These are phyloP conservation scores for Cecidostiba fungosa DNA, from an alignment of 2,888 invertebrate genomes.

Conservation along the genomic window DNA sequence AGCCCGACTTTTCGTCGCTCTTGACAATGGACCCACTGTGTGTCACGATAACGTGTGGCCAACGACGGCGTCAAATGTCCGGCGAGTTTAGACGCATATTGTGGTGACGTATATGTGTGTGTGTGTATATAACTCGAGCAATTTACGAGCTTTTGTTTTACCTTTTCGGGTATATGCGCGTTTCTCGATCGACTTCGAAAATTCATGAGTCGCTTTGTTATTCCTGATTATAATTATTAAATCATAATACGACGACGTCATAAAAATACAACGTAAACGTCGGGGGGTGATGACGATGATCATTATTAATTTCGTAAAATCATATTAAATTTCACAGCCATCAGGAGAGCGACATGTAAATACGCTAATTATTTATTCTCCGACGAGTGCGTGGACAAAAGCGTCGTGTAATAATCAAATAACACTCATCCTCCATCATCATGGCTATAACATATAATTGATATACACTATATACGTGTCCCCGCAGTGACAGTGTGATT, in stretches of 20 bases:
- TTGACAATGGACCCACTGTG: background rate
- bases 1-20: slow-evolving; percentile 4
- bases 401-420: background rate
- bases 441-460: background rate
- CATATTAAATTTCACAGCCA: background rate
- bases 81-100: background rate
- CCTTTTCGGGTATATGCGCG: background rate
- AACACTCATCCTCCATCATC: background rate
- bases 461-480: background rate
- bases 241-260: too few relatives aligned
- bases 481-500: background rate
- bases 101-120: background rate
- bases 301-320: background rate
- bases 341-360: background rate
- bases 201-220: too few relatives aligned
- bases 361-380: background rate
- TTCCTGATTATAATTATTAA: too few relatives aligned
- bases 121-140: background rate
- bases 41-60: background rate
- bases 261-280: too few relatives aligned
- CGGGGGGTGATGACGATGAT: too few relatives aligned
- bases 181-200: too few relatives aligned
- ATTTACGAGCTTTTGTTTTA: slow-evolving; percentile 13
- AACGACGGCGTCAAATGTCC: slow-evolving; percentile 29
- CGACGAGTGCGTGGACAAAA: background rate